Evolutionary conservation across 2,888 invertebrate species (phyloP), one percentile per base, ranked within the genome.

Genomic region (Stomorhina lunata): DNA sequence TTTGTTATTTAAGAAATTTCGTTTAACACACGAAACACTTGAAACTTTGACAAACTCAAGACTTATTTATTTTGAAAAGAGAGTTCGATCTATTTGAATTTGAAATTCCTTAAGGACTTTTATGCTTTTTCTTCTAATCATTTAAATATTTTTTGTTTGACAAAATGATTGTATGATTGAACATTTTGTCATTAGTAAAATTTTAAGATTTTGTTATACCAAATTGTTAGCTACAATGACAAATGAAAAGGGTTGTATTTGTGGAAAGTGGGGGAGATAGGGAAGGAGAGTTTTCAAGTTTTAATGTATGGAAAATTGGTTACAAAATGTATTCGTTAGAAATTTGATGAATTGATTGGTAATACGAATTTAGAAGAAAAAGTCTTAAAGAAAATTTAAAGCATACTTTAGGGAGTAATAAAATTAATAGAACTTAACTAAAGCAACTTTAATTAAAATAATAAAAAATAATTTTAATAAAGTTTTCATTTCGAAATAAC

Each of bases 1-100:
- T 89, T 89, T 89, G 89, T 88, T 89, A 89, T 88, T 89, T 89
- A 89, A 89, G 89, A 89, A 89, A 89, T n/a, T n/a, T n/a, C n/a
- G n/a, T n/a, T n/a, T n/a, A n/a, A n/a, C n/a, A n/a, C n/a, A n/a
- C n/a, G n/a, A 61, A 59, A 50, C 37, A 29, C 48, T 34, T 45
- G 12, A 55, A 66, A 68, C 10, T 48, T 57, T 34, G 48, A 45
- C 57, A 65, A 66, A 12, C n/a, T n/a, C n/a, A n/a, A n/a, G n/a
- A n/a, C n/a, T n/a, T n/a, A n/a, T n/a, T n/a, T n/a, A n/a, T n/a
- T n/a, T n/a, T n/a, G n/a, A n/a, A n/a, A n/a, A n/a, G n/a, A 48
- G 68, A 59, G 73, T 81, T 73, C 73, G 73, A 78, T 69, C 85
- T 86, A 86, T 77, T 80, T 63, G 20, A 15, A 66, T 50, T 50